These are phyloP conservation scores for Lutjanus campechanus DNA, from an alignment of 2,797 vertebrate species.

Conservation along the genomic window DNA sequence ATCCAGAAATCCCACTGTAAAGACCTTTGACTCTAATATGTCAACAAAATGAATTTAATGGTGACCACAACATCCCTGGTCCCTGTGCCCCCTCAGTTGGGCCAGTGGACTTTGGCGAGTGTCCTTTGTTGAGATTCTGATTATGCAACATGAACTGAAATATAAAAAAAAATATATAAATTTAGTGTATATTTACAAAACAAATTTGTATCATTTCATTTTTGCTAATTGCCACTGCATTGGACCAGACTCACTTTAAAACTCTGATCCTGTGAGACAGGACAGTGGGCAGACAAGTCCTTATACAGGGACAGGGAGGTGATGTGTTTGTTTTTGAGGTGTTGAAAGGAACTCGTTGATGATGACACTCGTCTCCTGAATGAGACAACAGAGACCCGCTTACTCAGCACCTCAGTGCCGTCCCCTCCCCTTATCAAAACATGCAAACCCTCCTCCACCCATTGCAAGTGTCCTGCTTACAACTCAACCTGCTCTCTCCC, in stretches of 20 bases:
- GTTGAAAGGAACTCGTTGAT: conserved; percentile 56
- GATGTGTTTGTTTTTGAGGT: conserved; percentile 57
- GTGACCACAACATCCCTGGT: too few relatives aligned
- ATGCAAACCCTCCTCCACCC: conserved; percentile 38
- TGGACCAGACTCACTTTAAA: background rate
- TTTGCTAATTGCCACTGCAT: too few relatives aligned
- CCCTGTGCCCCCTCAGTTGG: too few relatives aligned
- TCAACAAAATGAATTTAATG: too few relatives aligned
- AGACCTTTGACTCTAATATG: too few relatives aligned
- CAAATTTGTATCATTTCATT: too few relatives aligned
- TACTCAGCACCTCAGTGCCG: conserved; percentile 54
- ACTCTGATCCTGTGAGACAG: background rate
- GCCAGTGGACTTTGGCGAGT: too few relatives aligned
- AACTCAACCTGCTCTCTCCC: conserved; percentile 26
- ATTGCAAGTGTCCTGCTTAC: conserved; percentile 17
- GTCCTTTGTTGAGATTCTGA: too few relatives aligned
- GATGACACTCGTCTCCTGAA: conserved; percentile 59
- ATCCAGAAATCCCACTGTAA: too few relatives aligned
- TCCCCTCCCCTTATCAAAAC: conserved; percentile 49
- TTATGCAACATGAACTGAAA: too few relatives aligned
- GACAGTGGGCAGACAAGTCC: conserved; percentile 1
- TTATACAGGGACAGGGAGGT: background rate
- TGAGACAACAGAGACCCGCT: conserved; percentile 52
- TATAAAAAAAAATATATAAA: too few relatives aligned
- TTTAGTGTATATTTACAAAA: too few relatives aligned